Evolutionary conservation across 1,140 invertebrate genomes (phyloP), one percentile per base, ranked within the genome.

Genomic region (Frieseomelitta varia): DNA sequence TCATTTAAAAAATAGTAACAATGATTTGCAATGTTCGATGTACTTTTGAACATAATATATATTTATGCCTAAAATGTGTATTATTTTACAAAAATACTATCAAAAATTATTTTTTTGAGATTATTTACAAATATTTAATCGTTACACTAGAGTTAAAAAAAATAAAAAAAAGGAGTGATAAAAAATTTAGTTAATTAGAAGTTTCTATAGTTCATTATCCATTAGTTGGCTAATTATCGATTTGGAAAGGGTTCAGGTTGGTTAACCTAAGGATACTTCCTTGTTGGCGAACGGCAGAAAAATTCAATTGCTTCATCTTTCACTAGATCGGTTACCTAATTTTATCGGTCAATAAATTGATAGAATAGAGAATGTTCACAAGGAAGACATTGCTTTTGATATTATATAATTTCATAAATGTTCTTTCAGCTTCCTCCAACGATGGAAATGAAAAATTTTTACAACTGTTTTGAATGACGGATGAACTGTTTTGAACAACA

Each of bases 281-380:
- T 56, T 21, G 47, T 74, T 65, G 27, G 63, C n/a, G 6, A 65
- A 65, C n/a, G n/a, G n/a, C 15, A 74, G 19, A 51, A 30, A 27
- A 74, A 56, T 34, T 53, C 27, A 17, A 34, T 74, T 74, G 56
- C 53, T 10, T 74, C 55, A 74, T 74, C 19, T 17, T 55, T 19
- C 21, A 71, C 15, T 71, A 71, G 47, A 71, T 14, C 24, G 24
- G 39, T 71, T 71, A 71, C 34, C 68, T n/a, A 71, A 71, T 47
- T 47, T 71, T 47, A 47, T 71, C n/a, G 34, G 19, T 24, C 21
- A 12, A 67, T n/a, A 65, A 65, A 65, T 65, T 65, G 14, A 27
- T 65, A 27, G n/a, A 14, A 61, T 27, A 65, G n/a, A 30, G 63
- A n/a, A 61, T 61, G 58, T 61, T 61, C 58, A 61, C 58, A 61